Percentiles rank a stretch among this genome's conserved stretches.
Conservation (phyloP, 2,888 invertebrate genomes). For the Zygogramma bicolorata region DNA sequence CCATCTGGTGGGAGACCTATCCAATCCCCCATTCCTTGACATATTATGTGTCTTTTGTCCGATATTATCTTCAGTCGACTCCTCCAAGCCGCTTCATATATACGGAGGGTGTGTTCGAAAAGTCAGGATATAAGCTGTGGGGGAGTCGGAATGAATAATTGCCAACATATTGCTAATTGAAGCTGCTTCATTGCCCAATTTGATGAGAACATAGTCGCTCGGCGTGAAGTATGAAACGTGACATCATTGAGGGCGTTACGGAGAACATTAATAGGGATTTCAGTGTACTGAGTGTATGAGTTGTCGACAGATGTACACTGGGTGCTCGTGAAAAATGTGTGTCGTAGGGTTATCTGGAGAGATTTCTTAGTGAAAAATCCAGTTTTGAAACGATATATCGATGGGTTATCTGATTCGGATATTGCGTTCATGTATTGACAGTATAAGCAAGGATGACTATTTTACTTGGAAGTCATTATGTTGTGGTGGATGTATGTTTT, state of each 20-base stretch:
- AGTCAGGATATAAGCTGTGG: slow-evolving; percentile 24
- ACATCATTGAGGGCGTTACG: slow-evolving; percentile 54
- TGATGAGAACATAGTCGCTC: slow-evolving; percentile 56
- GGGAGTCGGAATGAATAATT: slow-evolving; percentile 60
- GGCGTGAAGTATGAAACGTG: slow-evolving; percentile 43
- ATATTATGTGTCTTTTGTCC: neutral
- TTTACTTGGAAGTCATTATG: too few species aligned
- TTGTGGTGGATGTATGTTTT: too few species aligned
- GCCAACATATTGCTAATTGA: slow-evolving; percentile 65
- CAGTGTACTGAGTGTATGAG: slow-evolving; percentile 58
- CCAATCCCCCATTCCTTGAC: neutral
- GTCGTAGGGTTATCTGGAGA: too few species aligned
- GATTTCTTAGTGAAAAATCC: too few species aligned
- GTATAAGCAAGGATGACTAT: too few species aligned
- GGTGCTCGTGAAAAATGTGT: neutral
- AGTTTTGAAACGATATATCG: too few species aligned
- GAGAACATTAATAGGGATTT: slow-evolving; percentile 51
- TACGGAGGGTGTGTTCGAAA: slow-evolving; percentile 6
- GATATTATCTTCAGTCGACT: neutral
- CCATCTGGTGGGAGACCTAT: neutral
- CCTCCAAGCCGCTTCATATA: neutral
- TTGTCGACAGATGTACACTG: neutral
- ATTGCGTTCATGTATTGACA: too few species aligned
- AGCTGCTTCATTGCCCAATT: slow-evolving; percentile 59
- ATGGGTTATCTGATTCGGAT: too few species aligned